phyloP scores from a whole-genome alignment of 1,140 invertebrate species.

The Bombus impatiens region DNA sequence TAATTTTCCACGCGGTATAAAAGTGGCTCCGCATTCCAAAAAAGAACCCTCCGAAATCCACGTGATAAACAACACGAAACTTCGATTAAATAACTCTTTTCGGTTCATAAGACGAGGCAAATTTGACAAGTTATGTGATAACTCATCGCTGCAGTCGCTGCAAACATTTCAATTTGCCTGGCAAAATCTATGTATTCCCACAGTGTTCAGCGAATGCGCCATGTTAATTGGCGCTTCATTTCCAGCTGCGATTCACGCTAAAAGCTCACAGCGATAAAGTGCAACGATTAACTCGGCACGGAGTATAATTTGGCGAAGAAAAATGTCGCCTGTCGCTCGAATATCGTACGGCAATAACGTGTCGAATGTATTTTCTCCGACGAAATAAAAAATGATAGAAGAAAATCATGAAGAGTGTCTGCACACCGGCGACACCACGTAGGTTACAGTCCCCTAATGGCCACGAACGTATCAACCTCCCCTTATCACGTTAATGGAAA shows the following conservation, averaged over 20 bases:
- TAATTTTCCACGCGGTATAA: neutral
- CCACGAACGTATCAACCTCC: slow-evolving; percentile 46
- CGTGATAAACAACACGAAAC: neutral
- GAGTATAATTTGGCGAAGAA: slow-evolving; percentile 35
- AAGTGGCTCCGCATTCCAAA: neutral
- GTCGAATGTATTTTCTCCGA: slow-evolving; percentile 24
- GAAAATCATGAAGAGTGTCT: slow-evolving; percentile 27
- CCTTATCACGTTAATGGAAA: slow-evolving; percentile 74
- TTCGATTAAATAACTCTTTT: neutral
- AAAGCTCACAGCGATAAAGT: slow-evolving; percentile 63
- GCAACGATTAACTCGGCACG: slow-evolving; percentile 54
- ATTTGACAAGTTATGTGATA: neutral
- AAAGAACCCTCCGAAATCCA: neutral
- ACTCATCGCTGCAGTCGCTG: neutral
- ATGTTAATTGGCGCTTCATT: slow-evolving; percentile 58
- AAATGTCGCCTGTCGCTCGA: slow-evolving; percentile 27
- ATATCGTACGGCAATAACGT: slow-evolving; percentile 29
- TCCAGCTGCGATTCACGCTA: slow-evolving; percentile 52
- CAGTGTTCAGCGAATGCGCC: slow-evolving; percentile 17
- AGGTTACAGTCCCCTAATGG: slow-evolving; percentile 61
- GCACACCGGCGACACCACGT: slow-evolving; percentile 27
- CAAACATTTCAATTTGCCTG: slow-evolving; percentile 7
- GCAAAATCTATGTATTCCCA: slow-evolving; percentile 19
- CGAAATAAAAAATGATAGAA: neutral
- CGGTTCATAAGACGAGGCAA: neutral